A percentile compares a stretch with the other conserved stretches of the same genome.
These are phyloP conservation scores for Triplophysa siluroides DNA, from an alignment of 2,113 vertebrate species.

Conservation along the genomic window DNA sequence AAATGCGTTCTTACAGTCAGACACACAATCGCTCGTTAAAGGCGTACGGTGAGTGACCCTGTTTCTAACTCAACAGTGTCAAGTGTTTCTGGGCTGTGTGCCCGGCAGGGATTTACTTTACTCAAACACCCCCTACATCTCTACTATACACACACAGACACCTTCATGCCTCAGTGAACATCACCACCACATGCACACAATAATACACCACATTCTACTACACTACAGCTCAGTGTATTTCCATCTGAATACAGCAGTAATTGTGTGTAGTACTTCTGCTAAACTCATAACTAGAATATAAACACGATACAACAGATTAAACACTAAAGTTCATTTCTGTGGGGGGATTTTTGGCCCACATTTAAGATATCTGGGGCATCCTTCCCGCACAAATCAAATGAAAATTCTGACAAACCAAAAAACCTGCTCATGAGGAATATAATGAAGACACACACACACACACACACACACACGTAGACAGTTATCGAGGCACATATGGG, in stretches of 20 bases:
- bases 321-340: too few relatives aligned
- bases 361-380: neutral
- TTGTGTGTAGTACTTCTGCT: too few relatives aligned
- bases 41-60: neutral
- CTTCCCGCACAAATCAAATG: neutral
- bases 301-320: too few relatives aligned
- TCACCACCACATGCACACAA: slow-evolving; percentile 38
- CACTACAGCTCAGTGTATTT: too few relatives aligned
- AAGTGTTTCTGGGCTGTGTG: slow-evolving; percentile 32
- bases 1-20: neutral
- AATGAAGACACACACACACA: neutral
- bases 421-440: neutral
- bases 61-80: slow-evolving; percentile 27
- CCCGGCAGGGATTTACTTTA: slow-evolving; percentile 12
- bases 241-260: too few relatives aligned
- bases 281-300: too few relatives aligned
- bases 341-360: too few relatives aligned
- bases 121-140: slow-evolving; percentile 29
- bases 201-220: neutral
- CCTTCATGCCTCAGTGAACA: slow-evolving; percentile 55
- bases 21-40: slow-evolving; percentile 4
- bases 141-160: slow-evolving; percentile 49
- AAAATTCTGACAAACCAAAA: neutral
- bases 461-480: slow-evolving; percentile 4
- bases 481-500: slow-evolving; percentile 14